Percentiles rank a stretch among this genome's conserved stretches.
Evolutionary conservation across 2,113 vertebrate genomes (phyloP).

Genomic region (Saccopteryx leptura): DNA sequence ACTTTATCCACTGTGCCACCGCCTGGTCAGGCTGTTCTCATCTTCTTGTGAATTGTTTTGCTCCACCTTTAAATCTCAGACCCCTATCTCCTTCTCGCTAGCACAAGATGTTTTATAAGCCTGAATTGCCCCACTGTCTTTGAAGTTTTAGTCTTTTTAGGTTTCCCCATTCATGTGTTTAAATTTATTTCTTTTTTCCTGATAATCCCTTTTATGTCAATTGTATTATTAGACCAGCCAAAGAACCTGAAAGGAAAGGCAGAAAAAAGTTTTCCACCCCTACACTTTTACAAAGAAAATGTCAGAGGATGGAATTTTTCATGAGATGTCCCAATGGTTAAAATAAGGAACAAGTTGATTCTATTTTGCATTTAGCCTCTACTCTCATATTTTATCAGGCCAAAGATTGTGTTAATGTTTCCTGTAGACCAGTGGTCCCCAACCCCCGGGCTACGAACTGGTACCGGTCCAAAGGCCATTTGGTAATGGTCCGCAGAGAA

Average conservation of each 20-base stretch:
- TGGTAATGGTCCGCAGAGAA: too few relatives aligned
- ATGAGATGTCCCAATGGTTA: background rate
- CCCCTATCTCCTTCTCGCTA: background rate
- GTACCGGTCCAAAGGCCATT: too few relatives aligned
- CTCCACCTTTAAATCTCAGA: background rate
- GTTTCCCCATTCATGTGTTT: background rate
- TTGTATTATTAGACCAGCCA: background rate
- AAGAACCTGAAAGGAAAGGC: background rate
- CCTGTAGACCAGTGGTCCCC: background rate
- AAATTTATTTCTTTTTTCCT: background rate
- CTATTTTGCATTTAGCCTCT: background rate
- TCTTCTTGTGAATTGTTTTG: background rate
- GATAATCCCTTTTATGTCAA: background rate
- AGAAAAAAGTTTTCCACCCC: background rate
- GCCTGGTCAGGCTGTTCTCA: background rate
- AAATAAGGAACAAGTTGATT: background rate
- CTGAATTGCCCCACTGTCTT: background rate
- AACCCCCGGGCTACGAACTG: too few relatives aligned
- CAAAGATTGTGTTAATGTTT: background rate
- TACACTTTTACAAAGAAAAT: background rate
- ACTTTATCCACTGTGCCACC: too few relatives aligned
- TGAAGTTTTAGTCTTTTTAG: background rate
- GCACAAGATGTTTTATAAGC: background rate
- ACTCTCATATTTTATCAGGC: background rate
- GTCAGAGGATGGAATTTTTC: background rate